phyloP scores from a whole-genome alignment of 2,888 invertebrate species.

The Scelioninae gen. 1 region DNA sequence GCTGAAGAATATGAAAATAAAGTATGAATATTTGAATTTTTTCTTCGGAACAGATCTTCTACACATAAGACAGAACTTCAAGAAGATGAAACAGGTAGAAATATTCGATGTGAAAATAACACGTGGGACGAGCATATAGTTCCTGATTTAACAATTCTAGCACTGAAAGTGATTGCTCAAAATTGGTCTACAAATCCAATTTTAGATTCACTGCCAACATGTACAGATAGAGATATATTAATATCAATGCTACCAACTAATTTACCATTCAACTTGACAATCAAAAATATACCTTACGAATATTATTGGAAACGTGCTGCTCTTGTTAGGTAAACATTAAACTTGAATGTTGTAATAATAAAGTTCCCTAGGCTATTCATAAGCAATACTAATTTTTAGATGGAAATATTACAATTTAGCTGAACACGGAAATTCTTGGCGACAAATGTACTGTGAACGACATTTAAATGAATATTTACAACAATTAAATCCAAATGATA shows the following conservation, averaged over 20 bases:
- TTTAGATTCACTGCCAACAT: slow-evolving; percentile 85
- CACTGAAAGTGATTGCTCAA: slow-evolving; percentile 74
- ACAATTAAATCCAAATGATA: slow-evolving; percentile 75
- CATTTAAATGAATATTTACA: slow-evolving; percentile 81
- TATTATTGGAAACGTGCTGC: slow-evolving; percentile 88
- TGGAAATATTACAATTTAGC: slow-evolving; percentile 77
- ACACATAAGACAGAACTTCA: slow-evolving; percentile 73
- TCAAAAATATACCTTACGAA: slow-evolving; percentile 85
- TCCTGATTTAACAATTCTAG: slow-evolving; percentile 76
- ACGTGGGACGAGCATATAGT: slow-evolving; percentile 76
- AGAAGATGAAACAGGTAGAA: slow-evolving; percentile 74
- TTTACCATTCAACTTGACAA: slow-evolving; percentile 85
- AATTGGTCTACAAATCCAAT: slow-evolving; percentile 85
- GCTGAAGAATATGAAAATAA: slow-evolving; percentile 72
- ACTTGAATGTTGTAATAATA: too few species aligned
- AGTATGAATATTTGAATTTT: not conserved
- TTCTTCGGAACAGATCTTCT: slow-evolving; percentile 76
- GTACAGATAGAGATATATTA: slow-evolving; percentile 86
- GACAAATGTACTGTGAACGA: slow-evolving; percentile 81
- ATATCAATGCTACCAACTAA: slow-evolving; percentile 87
- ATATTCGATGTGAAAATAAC: slow-evolving; percentile 76
- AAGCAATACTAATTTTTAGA: slow-evolving; percentile 63
- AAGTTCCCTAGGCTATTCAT: too few species aligned
- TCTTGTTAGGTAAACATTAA: slow-evolving; percentile 79
- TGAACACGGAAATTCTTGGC: slow-evolving; percentile 80